Evolutionary conservation across 2,113 vertebrate genomes (phyloP), one percentile per base, ranked within the genome.

Genomic region (Narcine bancroftii): DNA sequence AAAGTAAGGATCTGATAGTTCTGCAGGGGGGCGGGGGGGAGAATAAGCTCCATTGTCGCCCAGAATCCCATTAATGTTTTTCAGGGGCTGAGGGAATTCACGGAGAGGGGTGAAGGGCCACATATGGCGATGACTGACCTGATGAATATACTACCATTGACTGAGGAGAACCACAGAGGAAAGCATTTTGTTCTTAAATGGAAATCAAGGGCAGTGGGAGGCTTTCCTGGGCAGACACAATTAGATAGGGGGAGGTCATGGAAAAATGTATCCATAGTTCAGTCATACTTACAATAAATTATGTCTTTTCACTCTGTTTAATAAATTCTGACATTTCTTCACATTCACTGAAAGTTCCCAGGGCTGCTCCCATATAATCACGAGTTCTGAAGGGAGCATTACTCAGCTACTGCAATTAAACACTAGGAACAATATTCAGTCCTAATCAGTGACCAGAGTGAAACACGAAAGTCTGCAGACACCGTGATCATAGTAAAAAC

Each of bases 41-140:
- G 92, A 76, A 79, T 79, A 76, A n/a, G 72, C 85, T 66, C 65
- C 92, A 92, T 92, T 93, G 92, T 92, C 75, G n/a, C 33, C 33
- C 53, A 65, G 6, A 26, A 73, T 47, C 45, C 50, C 65, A 87
- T 73, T 47, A 69, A 53, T 72, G 60, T 73, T 92, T 66, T 50
- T 93, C 71, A 85, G 69, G n/a, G 72, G 42, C 60, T 75, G 36
- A 50, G 87, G 73, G 87, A 92, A 75, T 92, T 92, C 33, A 76
- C 21, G 26, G 76, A 24, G 10, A 24, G 65, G 56, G 75, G 66
- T 60, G 24, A 42, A 56, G 72, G 92, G 92, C 92, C 92, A 92
- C 93, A 92, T 93, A 89, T 93, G 93, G 92, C 76, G 89, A 53
- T 45, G 39, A 92, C 92, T 92, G 72, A 45, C 42, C 39, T 72